phyloP scores from a whole-genome alignment of 92 coral and sea anemone genomes.

The Ricordea florida region DNA sequence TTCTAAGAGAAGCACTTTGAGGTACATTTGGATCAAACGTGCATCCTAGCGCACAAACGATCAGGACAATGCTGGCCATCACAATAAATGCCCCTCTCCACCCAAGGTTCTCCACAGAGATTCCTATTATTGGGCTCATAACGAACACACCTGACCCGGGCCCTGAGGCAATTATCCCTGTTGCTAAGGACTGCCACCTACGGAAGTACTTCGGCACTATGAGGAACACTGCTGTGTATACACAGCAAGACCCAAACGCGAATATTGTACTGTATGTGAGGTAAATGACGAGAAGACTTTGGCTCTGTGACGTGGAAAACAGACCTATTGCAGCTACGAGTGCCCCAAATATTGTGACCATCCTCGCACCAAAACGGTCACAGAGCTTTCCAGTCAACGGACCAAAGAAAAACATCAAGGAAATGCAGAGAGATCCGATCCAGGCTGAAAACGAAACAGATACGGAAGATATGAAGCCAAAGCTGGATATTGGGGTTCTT shows the following conservation, averaged over 20 bases:
- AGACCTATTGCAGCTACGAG: constrained; percentile 17
- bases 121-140: constrained; percentile 44
- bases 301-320: constrained; percentile 26
- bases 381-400: constrained; percentile 54
- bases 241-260: constrained; percentile 48
- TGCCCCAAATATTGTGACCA: constrained; percentile 28
- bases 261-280: constrained; percentile 40
- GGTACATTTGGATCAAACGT: constrained; percentile 24
- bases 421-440: constrained; percentile 40
- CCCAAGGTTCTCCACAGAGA: constrained; percentile 13
- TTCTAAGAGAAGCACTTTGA: not conserved
- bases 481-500: no score
- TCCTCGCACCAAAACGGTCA: constrained; percentile 45
- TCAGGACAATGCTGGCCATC: constrained; percentile 7
- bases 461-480: no score
- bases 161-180: constrained; percentile 44
- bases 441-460: constrained; percentile 40
- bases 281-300: constrained; percentile 27
- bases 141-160: constrained; percentile 57
- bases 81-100: constrained; percentile 49
- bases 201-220: constrained; percentile 50
- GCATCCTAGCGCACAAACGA: constrained; percentile 15
- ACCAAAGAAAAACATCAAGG: constrained; percentile 34
- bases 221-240: constrained; percentile 34
- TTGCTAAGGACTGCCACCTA: constrained; percentile 27